Percentiles rank a stretch among this genome's conserved stretches.
These are phyloP conservation scores for Ailurus styani DNA, from an alignment of 2,113 vertebrate genomes.

Conservation along the genomic window DNA sequence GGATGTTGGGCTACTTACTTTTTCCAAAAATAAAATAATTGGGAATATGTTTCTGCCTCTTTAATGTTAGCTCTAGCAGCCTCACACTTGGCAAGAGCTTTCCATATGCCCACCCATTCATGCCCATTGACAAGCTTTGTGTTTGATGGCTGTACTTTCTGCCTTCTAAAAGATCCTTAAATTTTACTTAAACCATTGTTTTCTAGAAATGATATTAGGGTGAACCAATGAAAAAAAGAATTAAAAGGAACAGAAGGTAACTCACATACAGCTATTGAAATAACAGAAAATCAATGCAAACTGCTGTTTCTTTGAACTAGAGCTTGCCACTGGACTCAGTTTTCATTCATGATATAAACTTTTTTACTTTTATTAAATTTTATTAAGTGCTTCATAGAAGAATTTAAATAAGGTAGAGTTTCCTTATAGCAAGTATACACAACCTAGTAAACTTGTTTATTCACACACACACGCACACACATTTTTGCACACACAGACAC, in stretches of 20 bases:
- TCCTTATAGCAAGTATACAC: background rate
- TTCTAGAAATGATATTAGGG: background rate
- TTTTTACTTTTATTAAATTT: background rate
- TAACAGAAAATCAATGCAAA: background rate
- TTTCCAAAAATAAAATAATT: background rate
- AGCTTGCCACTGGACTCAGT: background rate
- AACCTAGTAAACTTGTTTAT: background rate
- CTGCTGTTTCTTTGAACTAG: background rate
- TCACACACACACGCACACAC: background rate
- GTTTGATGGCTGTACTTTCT: background rate
- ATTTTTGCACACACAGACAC: background rate
- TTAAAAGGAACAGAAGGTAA: background rate
- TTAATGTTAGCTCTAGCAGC: background rate
- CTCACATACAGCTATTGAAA: background rate
- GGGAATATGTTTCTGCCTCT: background rate
- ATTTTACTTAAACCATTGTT: background rate
- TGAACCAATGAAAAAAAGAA: background rate
- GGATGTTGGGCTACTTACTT: background rate
- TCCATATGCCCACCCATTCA: background rate
- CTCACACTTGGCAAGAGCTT: background rate
- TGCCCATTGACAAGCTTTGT: background rate
- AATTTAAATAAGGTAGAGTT: background rate
- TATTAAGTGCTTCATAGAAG: background rate
- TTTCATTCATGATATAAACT: background rate
- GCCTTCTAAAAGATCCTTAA: background rate